A percentile compares a stretch with the other conserved stretches of the same genome.
Conservation (phyloP, 2,888 invertebrate genomes). For the Tipula helvola region DNA sequence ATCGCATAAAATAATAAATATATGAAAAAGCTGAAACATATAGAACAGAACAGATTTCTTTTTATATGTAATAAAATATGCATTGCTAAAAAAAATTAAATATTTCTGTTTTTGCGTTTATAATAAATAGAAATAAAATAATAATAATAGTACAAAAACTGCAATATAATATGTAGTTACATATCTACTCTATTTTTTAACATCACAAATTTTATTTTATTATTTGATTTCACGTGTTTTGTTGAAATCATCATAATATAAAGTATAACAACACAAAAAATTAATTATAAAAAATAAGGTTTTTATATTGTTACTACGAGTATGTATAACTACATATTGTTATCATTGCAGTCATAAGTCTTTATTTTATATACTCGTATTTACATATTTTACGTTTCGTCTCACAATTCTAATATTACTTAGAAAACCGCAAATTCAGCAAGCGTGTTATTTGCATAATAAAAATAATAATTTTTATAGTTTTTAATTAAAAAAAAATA, state of each 20-base stretch:
- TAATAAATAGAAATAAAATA: background rate
- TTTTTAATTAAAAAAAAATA: background rate
- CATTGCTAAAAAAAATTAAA: background rate
- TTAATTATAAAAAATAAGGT: background rate
- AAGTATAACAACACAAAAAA: background rate
- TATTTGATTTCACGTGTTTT: background rate
- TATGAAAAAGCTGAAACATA: background rate
- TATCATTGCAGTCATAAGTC: background rate
- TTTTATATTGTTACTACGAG: background rate
- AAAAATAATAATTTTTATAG: background rate
- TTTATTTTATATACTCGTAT: background rate
- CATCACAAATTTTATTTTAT: background rate
- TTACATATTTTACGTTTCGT: constrained; percentile 12
- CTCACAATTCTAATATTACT: constrained; percentile 28
- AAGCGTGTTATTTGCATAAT: constrained; percentile 22
- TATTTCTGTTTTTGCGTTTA: background rate
- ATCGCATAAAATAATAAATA: background rate
- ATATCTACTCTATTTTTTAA: background rate
- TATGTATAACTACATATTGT: background rate
- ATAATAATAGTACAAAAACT: background rate
- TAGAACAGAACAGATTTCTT: background rate
- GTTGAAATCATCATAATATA: background rate
- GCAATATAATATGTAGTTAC: background rate
- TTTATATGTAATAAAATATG: background rate
- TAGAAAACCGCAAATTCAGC: constrained; percentile 31